Conservation (phyloP, 1,140 invertebrate genomes). For the Lordiphosa mommai region DNA sequence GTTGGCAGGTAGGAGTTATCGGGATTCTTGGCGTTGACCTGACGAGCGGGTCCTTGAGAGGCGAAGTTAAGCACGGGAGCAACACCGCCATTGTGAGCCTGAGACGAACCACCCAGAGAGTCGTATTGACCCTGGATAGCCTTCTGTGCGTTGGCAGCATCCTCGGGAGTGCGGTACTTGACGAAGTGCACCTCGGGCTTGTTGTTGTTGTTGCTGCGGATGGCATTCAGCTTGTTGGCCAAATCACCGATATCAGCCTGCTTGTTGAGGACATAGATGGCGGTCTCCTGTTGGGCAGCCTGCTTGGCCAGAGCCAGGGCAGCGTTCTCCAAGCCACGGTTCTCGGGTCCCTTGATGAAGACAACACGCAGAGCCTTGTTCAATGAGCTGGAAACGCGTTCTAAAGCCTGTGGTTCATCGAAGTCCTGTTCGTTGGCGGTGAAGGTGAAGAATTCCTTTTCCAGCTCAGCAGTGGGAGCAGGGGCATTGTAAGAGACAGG, state of each 20-base stretch:
- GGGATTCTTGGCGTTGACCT: conserved; percentile 46
- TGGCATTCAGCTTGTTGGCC: conserved; percentile 60
- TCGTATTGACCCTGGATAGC: conserved; percentile 61
- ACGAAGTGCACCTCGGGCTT: conserved; percentile 72
- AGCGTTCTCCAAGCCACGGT: conserved; percentile 55
- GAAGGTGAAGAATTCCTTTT: conserved; percentile 57
- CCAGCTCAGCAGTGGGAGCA: conserved; percentile 48
- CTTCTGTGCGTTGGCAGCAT: conserved; percentile 57
- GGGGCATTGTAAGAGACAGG: conserved; percentile 54
- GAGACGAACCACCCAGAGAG: conserved; percentile 42
- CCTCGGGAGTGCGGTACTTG: conserved; percentile 62
- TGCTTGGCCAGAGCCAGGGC: conserved; percentile 47
- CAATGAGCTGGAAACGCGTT: conserved; percentile 25
- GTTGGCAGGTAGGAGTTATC: conserved; percentile 65
- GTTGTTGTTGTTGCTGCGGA: conserved; percentile 58
- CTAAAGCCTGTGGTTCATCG: conserved; percentile 30
- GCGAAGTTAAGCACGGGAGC: conserved; percentile 71
- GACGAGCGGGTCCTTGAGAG: conserved; percentile 56
- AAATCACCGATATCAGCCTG: conserved; percentile 68
- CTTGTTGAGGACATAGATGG: conserved; percentile 70
- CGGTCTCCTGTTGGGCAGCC: conserved; percentile 62
- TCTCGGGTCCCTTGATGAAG: conserved; percentile 66
- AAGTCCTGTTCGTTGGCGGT: conserved; percentile 45
- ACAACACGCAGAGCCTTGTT: conserved; percentile 62
- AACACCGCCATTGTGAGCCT: conserved; percentile 50